Evolutionary conservation across 2,797 vertebrate genomes (phyloP), one percentile per base, ranked within the genome.

Genomic region (Microctenopoma lineatum): DNA sequence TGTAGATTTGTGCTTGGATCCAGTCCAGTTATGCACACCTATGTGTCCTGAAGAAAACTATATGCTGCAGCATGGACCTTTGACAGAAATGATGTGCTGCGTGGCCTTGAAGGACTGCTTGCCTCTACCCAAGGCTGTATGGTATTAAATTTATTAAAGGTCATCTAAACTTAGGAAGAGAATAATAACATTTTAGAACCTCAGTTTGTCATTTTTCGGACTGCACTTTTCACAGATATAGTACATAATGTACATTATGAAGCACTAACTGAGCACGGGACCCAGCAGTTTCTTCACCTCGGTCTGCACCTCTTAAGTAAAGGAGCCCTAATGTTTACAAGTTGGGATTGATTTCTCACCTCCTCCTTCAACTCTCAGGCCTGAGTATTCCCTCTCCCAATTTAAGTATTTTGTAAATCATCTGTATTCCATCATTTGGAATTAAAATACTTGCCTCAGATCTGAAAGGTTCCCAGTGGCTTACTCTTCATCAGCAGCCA

Each of bases 241-340:
- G 46, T 67, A 61, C 26, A 66, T 70, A 73, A 86, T 83, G 73
- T 63, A 80, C 64, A 68, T 61, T 65, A 62, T 64, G 54, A 72
- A 70, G 53, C 80, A 77, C 82, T 90, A 76, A 87, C 48, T 78
- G 48, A 0, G 75, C 66, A 80, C 80, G 75, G 68, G 73, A 81
- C 63, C 74, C 54, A 63, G 73, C 55, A 70, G 39, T 53, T 77
- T 81, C 15, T 71, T 75, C 64, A 76, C 55, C 63, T 61, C 51
- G 66, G 64, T 73, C 71, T 4, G 12, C 51, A 81, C 67, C 71
- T 79, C 45, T 59, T 56, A 42, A 80, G 48, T 67, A 55, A 77
- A 71, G 71, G 52, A 77, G 70, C 62, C 79, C 70, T 70, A 53
- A 88, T 90, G 89, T 92, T 92, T 92, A 93, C 90, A 91, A 75